Conservation (phyloP, 2,113 vertebrate genomes). For the Caranx melampygus region DNA sequence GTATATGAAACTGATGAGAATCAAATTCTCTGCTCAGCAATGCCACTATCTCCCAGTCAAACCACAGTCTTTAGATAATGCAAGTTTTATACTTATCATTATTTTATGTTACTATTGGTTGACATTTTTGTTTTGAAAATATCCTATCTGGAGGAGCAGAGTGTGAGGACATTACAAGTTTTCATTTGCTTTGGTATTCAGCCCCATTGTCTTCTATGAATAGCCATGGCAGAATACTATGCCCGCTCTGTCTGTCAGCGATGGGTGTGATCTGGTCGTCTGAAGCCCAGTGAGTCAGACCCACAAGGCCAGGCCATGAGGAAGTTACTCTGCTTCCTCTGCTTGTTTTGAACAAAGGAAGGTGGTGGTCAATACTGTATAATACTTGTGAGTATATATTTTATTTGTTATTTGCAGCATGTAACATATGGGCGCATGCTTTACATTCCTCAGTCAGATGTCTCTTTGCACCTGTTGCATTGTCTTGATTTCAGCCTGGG, state of each 20-base stretch:
- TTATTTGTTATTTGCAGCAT: background rate
- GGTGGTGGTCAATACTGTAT: background rate
- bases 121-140: background rate
- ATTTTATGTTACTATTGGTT: background rate
- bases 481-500: background rate
- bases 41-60: background rate
- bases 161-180: background rate
- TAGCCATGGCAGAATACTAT: constrained; percentile 32
- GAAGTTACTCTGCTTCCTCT: constrained; percentile 77
- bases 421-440: background rate
- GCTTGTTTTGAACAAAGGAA: constrained; percentile 67
- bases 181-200: background rate
- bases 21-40: background rate
- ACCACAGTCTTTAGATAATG: background rate
- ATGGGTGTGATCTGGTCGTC: constrained; percentile 43
- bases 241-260: constrained; percentile 44
- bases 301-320: constrained; percentile 66
- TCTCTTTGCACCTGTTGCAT: background rate
- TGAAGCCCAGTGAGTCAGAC: constrained; percentile 73
- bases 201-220: constrained; percentile 62
- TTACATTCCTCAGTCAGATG: background rate
- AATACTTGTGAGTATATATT: background rate
- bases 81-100: background rate
- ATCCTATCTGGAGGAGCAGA: background rate
- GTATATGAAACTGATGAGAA: background rate